Base-by-base conservation (phyloP, 1,140 invertebrate species). In the Acromyrmex echinatior region DNA sequence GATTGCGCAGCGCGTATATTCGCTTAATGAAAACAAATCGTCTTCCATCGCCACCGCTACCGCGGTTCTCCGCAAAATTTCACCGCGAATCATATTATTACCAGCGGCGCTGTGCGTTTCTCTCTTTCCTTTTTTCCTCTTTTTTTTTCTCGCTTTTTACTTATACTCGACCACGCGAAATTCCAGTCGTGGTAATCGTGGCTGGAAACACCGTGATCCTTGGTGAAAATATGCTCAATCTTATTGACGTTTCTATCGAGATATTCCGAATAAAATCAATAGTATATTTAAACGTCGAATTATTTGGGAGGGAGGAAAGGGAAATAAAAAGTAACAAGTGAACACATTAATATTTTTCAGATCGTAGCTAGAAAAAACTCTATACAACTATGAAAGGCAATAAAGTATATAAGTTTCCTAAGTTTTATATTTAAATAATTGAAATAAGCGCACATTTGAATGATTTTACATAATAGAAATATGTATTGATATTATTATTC, bases 21-120 rank as follows among this genome's bases (percentile, higher is more conserved):
- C 76, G 60, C 62, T 66, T 86, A 66, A 86, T 79, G 82, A 86
- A 86, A 86, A 86, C 82, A 86, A 86, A 84, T 84, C 62, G 74
- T 79, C 49, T 79, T 66, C 74, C 60, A 45, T 65, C 49, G 28
- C 21, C n/a, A 39, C 28, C 53, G 39, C 70, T 45, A 9, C 58
- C 25, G 45, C 12, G 58, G 16, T 14, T 25, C 56, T 51, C 35
- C 39, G 70, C 70, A 45, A 76, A 62, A 84, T 84, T 84, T 84
- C 56, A 51, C 56, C 18, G 56, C 14, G 49, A 84, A 76, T 51
- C 56, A 58, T 49, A 62, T 49, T 76, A 84, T 51, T 76, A 74
- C 80, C 53, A 14, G 68, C 68, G n/a, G 79, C 66, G 53, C 12
- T 60, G n/a, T 16, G 21, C 21, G 25, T 45, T 60, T 62, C 31